Base-by-base conservation (phyloP, 2,797 vertebrate genomes). In the Holocentrus rufus region DNA sequence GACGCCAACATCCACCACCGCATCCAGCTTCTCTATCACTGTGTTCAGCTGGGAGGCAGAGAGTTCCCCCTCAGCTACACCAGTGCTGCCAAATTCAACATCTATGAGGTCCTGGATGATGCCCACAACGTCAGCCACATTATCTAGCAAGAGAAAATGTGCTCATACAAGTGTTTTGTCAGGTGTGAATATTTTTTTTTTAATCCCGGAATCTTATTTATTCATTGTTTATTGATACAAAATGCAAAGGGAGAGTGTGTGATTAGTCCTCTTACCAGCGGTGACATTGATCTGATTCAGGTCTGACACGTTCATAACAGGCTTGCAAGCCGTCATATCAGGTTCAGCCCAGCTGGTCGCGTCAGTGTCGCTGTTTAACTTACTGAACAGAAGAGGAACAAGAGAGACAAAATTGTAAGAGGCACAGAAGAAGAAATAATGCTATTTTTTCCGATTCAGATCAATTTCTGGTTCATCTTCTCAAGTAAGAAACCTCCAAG, bases 101-200 rank as follows among this genome's bases (percentile, higher is more conserved):
- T 62, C 60, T 7, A 96, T 87, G 15, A 96, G 91, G 72, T 92
- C 77, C 76, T 95, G 89, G 82, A 98, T 94, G 31, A 94, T 91
- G 36, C 89, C 87, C 72, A 94, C 91, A 23, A 97, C 76, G 7
- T 95, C 92, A 7, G 84, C 88, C 0, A 90, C 93, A 13, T 96
- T 98, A 47, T 90, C 97, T 98, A 52, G 2, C 67, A 53, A 62
- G 20, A 15, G 71, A 22, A 9, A 10, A 7, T 1, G 22, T 27
- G 13, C 36, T 55, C 14, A 27, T 31, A 20, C 7, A 7, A 13
- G 15, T 59, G 3, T 15, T 42, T 31, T 36, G 1, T 20, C 27
- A 14, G 18, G 1, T 39, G 7, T 11, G 36, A 11, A 39, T 13
- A 15, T 14, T 44, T 44, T 44, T 15, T 44, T 44, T 44, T 15